These are phyloP conservation scores for Anthopleura sola DNA, from an alignment of 64 coral and sea anemone genomes.

Conservation along the genomic window DNA sequence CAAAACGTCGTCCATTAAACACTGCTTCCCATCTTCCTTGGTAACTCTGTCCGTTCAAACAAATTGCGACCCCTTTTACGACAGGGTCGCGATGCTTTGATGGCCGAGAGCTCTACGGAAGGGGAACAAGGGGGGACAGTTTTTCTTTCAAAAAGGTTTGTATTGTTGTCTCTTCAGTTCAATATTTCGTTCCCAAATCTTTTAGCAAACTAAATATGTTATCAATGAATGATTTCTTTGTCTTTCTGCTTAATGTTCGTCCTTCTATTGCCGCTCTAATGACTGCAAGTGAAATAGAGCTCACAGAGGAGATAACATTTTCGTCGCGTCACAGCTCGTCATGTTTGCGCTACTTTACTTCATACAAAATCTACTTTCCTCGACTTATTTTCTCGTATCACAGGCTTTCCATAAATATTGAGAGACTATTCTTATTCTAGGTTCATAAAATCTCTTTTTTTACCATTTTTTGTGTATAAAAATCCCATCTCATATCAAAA, in stretches of 20 bases:
- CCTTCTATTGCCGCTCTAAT: neutral
- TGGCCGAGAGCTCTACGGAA: constrained; percentile 31
- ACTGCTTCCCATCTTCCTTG: constrained; percentile 9
- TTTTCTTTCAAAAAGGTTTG: constrained; percentile 35
- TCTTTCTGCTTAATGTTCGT: neutral
- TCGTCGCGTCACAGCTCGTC: constrained; percentile 18
- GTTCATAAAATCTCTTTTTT: neutral
- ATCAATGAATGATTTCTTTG: neutral
- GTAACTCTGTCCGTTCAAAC: constrained; percentile 9
- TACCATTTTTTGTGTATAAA: neutral
- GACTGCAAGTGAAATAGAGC: constrained; percentile 4
- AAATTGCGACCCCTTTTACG: constrained; percentile 25
- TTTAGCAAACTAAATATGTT: neutral
- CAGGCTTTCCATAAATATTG: neutral
- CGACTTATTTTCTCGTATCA: neutral
- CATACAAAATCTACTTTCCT: neutral
- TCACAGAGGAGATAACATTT: constrained; percentile 10
- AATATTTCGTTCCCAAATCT: neutral
- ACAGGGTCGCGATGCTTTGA: constrained; percentile 30
- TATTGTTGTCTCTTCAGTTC: constrained; percentile 11
- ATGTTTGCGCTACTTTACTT: constrained; percentile 3
- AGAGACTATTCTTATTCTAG: neutral
- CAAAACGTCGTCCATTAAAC: neutral
- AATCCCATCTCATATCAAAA: neutral
- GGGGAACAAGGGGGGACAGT: constrained; percentile 42